Percentiles rank a stretch among this genome's conserved stretches.
Evolutionary conservation across 2,797 vertebrate genomes (phyloP).

Genomic region (Thripadectes ignobilis): DNA sequence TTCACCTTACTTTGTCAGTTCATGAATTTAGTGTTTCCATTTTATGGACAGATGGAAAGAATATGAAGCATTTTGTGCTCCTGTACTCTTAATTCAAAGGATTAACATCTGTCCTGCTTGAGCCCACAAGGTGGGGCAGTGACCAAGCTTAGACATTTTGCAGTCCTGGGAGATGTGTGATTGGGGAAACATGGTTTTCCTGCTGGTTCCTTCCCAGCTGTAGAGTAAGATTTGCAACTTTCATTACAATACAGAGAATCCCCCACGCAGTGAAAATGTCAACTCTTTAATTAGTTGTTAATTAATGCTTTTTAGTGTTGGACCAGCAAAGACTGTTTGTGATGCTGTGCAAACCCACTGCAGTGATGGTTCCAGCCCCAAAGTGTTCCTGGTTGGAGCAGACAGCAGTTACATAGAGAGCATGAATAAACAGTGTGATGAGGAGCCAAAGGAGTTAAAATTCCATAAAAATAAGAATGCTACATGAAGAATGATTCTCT

Average conservation of each 20-base stretch:
- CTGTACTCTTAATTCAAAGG: not conserved
- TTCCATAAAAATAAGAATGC: not conserved
- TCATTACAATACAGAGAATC: not conserved
- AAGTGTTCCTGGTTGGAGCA: not conserved
- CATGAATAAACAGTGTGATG: not conserved
- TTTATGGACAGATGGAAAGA: not conserved
- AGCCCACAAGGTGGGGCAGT: constrained; percentile 31
- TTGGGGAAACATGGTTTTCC: not conserved
- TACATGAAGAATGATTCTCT: not conserved
- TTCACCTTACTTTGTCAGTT: not conserved
- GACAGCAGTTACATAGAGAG: not conserved
- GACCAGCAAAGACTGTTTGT: not conserved
- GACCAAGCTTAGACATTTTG: not conserved
- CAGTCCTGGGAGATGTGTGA: not conserved
- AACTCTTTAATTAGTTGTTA: not conserved
- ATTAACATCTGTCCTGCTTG: fast-evolving
- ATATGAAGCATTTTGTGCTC: not conserved
- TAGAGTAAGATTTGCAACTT: not conserved
- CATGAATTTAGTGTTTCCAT: fast-evolving
- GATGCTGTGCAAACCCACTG: too few species aligned
- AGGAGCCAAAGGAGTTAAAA: not conserved
- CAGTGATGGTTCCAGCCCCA: not conserved
- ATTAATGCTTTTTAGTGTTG: not conserved
- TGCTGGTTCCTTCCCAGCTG: not conserved
- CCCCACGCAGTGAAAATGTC: not conserved